These are phyloP conservation scores for Copidosoma floridanum DNA, from an alignment of 1,140 invertebrate genomes.

Conservation along the genomic window DNA sequence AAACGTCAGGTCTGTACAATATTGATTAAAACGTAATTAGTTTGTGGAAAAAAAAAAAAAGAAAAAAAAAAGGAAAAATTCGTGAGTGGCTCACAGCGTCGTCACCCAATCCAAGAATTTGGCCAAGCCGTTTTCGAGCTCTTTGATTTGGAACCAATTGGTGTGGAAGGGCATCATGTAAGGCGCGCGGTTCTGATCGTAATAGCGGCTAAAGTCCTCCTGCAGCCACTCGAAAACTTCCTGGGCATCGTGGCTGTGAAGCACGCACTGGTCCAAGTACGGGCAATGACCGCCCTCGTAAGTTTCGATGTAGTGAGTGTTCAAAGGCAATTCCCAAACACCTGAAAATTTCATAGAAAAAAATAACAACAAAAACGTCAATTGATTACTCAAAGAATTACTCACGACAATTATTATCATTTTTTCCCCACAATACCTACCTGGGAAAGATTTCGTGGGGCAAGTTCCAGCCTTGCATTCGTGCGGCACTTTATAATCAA, in stretches of 20 bases:
- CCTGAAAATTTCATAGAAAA: slow-evolving; percentile 54
- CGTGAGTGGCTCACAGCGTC: slow-evolving; percentile 62
- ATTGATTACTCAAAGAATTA: background rate
- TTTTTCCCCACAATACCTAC: slow-evolving; percentile 58
- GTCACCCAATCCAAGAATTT: slow-evolving; percentile 84
- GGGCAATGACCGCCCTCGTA: slow-evolving; percentile 91
- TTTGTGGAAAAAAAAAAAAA: too few species aligned
- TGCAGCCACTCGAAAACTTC: slow-evolving; percentile 89
- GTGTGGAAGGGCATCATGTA: slow-evolving; percentile 94
- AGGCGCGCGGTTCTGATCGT: slow-evolving; percentile 83
- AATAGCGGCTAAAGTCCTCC: slow-evolving; percentile 85
- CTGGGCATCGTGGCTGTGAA: slow-evolving; percentile 82
- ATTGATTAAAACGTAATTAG: background rate
- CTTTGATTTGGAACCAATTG: slow-evolving; percentile 92
- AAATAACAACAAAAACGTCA: too few species aligned
- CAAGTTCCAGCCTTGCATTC: slow-evolving; percentile 90
- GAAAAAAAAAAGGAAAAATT: slow-evolving; percentile 11
- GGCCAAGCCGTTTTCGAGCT: slow-evolving; percentile 76
- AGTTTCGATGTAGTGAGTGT: slow-evolving; percentile 84
- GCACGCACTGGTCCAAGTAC: slow-evolving; percentile 89
- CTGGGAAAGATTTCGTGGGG: slow-evolving; percentile 85
- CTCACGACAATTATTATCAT: background rate
- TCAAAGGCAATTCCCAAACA: slow-evolving; percentile 92
- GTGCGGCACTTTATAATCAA: slow-evolving; percentile 88
- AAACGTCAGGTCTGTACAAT: slow-evolving; percentile 74